A percentile compares a stretch with the other conserved stretches of the same genome.
Conservation (phyloP, 1,140 invertebrate species). For the Drosophila ogumai region DNA sequence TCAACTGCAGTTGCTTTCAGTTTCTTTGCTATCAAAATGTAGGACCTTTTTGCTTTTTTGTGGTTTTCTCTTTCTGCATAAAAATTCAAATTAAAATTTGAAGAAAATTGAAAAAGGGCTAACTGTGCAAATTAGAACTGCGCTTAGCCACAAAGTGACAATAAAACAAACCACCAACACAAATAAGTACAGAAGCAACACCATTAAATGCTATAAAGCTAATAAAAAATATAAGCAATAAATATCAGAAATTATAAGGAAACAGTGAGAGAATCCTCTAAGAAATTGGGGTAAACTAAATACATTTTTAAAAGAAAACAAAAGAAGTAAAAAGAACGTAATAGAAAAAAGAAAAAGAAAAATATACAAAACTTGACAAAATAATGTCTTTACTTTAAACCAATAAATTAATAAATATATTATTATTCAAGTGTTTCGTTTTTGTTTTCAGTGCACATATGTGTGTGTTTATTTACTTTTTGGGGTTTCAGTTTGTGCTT, state of each 20-base stretch:
- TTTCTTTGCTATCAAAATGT: neutral
- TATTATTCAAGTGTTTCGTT: too few species aligned
- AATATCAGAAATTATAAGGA: neutral
- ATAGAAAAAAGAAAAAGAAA: neutral
- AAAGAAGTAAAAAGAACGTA: neutral
- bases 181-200: neutral
- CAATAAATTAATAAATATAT: too few species aligned
- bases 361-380: too few species aligned
- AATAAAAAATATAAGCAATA: slow-evolving; percentile 4
- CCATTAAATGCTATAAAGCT: slow-evolving; percentile 18
- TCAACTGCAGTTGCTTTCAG: neutral
- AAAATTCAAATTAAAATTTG: slow-evolving; percentile 19
- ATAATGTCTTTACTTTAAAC: too few species aligned
- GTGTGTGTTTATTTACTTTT: slow-evolving; percentile 9
- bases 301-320: neutral
- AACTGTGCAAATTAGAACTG: slow-evolving; percentile 31
- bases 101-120: neutral
- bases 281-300: neutral
- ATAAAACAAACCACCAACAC: slow-evolving; percentile 16
- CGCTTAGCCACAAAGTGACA: slow-evolving; percentile 23
- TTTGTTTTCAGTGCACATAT: neutral
- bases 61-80: slow-evolving; percentile 3
- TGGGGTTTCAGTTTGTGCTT: slow-evolving; percentile 42
- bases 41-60: slow-evolving; percentile 5
- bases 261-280: neutral